Evolutionary conservation across 2,113 vertebrate species (phyloP), one percentile per base, ranked within the genome.

Genomic region (Cephalopholis sonnerati): DNA sequence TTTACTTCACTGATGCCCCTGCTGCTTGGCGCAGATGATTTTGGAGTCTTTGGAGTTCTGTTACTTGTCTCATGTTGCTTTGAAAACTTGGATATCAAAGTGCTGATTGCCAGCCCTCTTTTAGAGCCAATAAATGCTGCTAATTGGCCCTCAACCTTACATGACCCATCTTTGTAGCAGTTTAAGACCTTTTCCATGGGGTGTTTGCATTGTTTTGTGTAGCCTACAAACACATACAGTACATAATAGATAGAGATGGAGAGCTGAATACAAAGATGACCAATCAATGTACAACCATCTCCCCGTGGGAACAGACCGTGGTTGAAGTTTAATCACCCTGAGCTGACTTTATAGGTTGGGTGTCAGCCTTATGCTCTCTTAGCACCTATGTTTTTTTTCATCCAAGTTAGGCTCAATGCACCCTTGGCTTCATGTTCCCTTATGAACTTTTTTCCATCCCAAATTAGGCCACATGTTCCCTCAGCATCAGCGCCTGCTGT

Each of bases 11-110:
- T 51, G 58, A 74, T 11, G 10, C 39, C 48, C 50, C 62, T 74
- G 75, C 74, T 46, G 74, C 25, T 73, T 24, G 11, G 18, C 41
- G 25, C 68, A 11, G 62, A 61, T 51, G 22, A 51, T 32, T 46
- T 46, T 51, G 41, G 11, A 24, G 61, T 78, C 25, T 27, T 8
- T 10, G 8, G 27, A 44, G 36, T 51, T 67, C 11, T 66, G 12
- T 18, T 48, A 9, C 16, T 62, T 29, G 18, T 51, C 57, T 75
- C n/a, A 2, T 64, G 58, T 46, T 64, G 41, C 29, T 83, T 55
- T 81, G 20, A 67, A 75, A 80, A 66, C n/a, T 46, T 39, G 1
- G 7, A 67, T n/a, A 29, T 83, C 22, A 78, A 44, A 74, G 24
- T 27, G 6, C 41, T 58, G 65, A 70, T 64, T 84, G 39, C 29